phyloP scores from a whole-genome alignment of 2,888 invertebrate genomes.

The Cheilosia soror region DNA sequence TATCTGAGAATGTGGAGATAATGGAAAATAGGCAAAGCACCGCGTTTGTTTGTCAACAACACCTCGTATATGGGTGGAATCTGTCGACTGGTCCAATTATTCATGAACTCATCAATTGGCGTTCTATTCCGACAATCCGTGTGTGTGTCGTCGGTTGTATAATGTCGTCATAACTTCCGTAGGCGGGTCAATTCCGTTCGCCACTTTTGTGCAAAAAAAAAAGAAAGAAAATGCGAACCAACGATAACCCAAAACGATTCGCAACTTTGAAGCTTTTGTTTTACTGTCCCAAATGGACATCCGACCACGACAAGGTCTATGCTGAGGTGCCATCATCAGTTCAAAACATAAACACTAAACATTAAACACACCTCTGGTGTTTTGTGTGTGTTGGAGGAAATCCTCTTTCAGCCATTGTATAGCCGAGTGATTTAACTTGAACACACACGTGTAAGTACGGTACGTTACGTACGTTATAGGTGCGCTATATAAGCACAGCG shows the following conservation, averaged over 20 bases:
- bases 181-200: constrained; percentile 78
- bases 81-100: constrained; percentile 43
- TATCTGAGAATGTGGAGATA: constrained; percentile 19
- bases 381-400: constrained; percentile 39
- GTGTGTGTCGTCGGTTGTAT: constrained; percentile 18
- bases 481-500: constrained; percentile 79
- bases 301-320: constrained; percentile 62
- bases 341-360: constrained; percentile 47
- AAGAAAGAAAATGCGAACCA: background rate
- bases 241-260: constrained; percentile 28
- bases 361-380: constrained; percentile 40
- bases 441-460: background rate
- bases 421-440: constrained; percentile 14
- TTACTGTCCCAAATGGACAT: constrained; percentile 47
- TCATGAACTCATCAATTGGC: constrained; percentile 59
- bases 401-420: constrained; percentile 56
- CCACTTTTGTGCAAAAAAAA: constrained; percentile 42
- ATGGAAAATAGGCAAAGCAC: constrained; percentile 22
- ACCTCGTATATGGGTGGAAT: constrained; percentile 35
- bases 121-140: constrained; percentile 9
- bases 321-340: constrained; percentile 21
- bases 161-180: constrained; percentile 79
- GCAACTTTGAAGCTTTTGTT: constrained; percentile 37
- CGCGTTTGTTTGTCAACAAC: constrained; percentile 61
- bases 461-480: constrained; percentile 2